Evolutionary conservation across 2,888 invertebrate species (phyloP), one percentile per base, ranked within the genome.

Genomic region (Electrophaes corylata): DNA sequence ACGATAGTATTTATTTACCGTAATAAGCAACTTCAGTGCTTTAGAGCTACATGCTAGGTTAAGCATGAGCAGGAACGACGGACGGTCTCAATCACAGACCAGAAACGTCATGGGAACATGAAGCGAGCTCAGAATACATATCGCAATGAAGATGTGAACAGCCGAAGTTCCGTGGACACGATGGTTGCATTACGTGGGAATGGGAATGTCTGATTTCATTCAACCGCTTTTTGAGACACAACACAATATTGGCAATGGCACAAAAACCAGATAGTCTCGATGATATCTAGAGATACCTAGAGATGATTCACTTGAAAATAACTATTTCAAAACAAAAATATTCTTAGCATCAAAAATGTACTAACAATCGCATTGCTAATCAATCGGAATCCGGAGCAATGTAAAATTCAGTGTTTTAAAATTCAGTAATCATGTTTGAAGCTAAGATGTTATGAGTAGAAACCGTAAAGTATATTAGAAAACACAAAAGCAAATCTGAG

Each of bases 21-120:
- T 29, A 40, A 29, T 39, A 54, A 31, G 19, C 33, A 53, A 35
- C 45, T n/a, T 44, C 16, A 26, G 54, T 55, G 45, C 45, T 65
- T 65, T 60, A 63, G 57, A 62, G 57, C 58, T 74, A 53, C 66
- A 79, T 74, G 79, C 67, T 71, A 75, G 69, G 70, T 59, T 74
- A 73, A 69, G 64, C 72, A 72, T 63, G 64, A 66, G 60, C 66
- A 64, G 70, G 72, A 74, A 75, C 74, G 67, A 73, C 67, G 66
- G 66, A 70, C 66, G 67, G 31, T 58, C 35, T 73, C 69, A 71
- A 78, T 81, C 78, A 83, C 86, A 88, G 81, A 86, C 78, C 79
- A 86, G 80, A 78, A 78, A 73, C 84, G 87, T 86, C 88, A 88
- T 88, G 90, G 90, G 89, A 90, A 88, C 68, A 70, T 76, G 75